Evolutionary conservation across 2,797 vertebrate genomes (phyloP), one percentile per base, ranked within the genome.

Genomic region (Lacerta viridis): DNA sequence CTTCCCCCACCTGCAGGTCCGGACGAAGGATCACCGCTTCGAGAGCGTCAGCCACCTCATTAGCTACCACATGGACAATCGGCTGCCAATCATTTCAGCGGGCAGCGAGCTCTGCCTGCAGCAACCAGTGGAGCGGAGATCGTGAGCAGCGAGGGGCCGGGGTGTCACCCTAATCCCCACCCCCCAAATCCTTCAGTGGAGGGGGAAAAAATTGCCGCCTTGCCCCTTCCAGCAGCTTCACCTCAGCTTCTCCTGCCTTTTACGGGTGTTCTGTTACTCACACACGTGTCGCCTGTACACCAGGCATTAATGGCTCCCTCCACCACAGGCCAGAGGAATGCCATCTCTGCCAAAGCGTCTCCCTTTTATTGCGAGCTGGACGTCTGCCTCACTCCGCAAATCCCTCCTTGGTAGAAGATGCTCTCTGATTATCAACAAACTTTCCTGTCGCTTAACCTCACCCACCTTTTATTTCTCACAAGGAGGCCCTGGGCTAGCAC

Each of bases 41-140:
- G 99, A 99, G 94, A 99, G 98, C 0, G 99, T 99, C 92, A 99
- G 98, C 92, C 99, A 99, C 96, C 97, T 99, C 94, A 99, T 99
- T 97, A 99, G 98, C 93, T 99, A 99, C 96, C 99, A 99, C 96
- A 98, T 99, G 99, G 99, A 99, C 98, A 99, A 99, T 98, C 97
- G 98, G 91, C 97, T 99, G 90, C 99, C 99, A 86, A 99, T 99
- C 90, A 98, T 99, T 93, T 99, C 99, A 0, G 99, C 99, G 0
- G 99, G 99, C 92, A 99, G 99, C 0, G 98, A 99, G 97, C 98
- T 99, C 92, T 99, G 98, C 95, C 98, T 99, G 89, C 98, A 99
- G 93, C 99, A 99, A 93, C 99, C 99, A 0, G 99, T 99, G 88
- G 98, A 99, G 93, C 98, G 98, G 95, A 97, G 97, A 94, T 95